phyloP scores from a whole-genome alignment of 2,888 invertebrate species.

The Seira musarum region DNA sequence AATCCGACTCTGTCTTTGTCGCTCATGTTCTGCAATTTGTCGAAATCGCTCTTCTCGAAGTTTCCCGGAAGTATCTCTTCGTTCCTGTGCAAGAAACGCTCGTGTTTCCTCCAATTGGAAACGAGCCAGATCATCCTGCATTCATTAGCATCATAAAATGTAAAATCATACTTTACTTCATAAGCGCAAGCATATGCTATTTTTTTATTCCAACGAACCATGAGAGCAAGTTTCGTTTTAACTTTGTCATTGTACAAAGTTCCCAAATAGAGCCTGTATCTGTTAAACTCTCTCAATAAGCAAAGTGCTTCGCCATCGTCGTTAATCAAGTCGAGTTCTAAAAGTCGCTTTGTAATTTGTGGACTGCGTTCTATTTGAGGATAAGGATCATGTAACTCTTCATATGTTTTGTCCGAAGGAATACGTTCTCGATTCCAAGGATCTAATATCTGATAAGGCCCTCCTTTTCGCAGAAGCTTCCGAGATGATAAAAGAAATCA shows the following conservation, averaged over 20 bases:
- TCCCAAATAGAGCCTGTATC: constrained; percentile 77
- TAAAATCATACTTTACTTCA: no score
- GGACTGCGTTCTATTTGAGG: not conserved
- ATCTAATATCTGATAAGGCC: not conserved
- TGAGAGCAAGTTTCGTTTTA: constrained; percentile 23
- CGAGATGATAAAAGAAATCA: not conserved
- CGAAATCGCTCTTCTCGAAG: no score
- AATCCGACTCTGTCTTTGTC: no score
- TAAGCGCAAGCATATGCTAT: not conserved
- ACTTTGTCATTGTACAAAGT: constrained; percentile 73
- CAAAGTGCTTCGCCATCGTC: constrained; percentile 78
- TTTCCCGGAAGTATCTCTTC: no score
- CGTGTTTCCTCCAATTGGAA: not conserved
- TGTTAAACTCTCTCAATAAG: constrained; percentile 78
- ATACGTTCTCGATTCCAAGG: constrained; percentile 22
- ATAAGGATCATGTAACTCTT: constrained; percentile 23
- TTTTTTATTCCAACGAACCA: constrained; percentile 34
- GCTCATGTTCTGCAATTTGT: no score
- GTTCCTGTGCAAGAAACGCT: no score
- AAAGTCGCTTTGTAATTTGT: constrained; percentile 72
- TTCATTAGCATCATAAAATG: no score
- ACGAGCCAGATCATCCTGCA: not conserved
- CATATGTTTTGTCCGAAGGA: constrained; percentile 30
- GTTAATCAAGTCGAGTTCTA: constrained; percentile 76
- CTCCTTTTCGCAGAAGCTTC: constrained; percentile 2